A percentile compares a stretch with the other conserved stretches of the same genome.
These are phyloP conservation scores for Diorhabda elongata DNA, from an alignment of 1,140 invertebrate genomes.

Conservation along the genomic window DNA sequence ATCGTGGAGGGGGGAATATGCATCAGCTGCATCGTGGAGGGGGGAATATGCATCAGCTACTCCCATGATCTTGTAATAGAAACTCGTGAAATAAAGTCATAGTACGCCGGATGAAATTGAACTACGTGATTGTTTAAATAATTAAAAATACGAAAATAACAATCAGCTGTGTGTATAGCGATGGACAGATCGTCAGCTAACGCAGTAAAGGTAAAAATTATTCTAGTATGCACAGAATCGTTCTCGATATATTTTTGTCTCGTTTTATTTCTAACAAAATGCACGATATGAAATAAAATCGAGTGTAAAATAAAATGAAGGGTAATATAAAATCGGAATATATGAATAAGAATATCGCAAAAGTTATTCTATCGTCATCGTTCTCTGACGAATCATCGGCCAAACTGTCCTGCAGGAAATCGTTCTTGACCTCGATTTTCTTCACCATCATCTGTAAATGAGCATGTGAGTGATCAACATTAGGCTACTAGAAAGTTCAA, in stretches of 20 bases:
- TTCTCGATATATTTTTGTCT: constrained; percentile 4
- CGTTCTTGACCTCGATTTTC: constrained; percentile 3
- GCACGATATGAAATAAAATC: constrained; percentile 6
- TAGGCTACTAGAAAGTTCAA: not conserved
- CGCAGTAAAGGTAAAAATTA: constrained; percentile 8
- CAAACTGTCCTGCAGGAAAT: constrained; percentile 9
- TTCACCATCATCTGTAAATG: constrained; percentile 6
- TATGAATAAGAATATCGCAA: not conserved
- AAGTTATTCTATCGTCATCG: constrained; percentile 8
- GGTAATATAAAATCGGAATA: not conserved
- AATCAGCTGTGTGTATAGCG: constrained; percentile 8
- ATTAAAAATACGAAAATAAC: constrained; percentile 10
- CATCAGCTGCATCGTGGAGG: not conserved
- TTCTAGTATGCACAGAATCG: constrained; percentile 4
- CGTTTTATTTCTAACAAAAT: constrained; percentile 8
- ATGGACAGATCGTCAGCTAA: constrained; percentile 11
- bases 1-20: not conserved
- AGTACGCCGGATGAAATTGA: constrained; percentile 6
- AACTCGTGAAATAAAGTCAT: constrained; percentile 6
- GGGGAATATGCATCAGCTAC: constrained; percentile 3
- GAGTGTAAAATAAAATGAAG: constrained; percentile 7
- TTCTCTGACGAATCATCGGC: constrained; percentile 15
- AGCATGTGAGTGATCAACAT: constrained; percentile 7
- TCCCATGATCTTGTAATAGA: constrained; percentile 7
- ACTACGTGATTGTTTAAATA: constrained; percentile 7